A percentile compares a stretch with the other conserved stretches of the same genome.
These are phyloP conservation scores for Neocloeon triangulifer DNA, from an alignment of 1,140 invertebrate species.

Conservation along the genomic window DNA sequence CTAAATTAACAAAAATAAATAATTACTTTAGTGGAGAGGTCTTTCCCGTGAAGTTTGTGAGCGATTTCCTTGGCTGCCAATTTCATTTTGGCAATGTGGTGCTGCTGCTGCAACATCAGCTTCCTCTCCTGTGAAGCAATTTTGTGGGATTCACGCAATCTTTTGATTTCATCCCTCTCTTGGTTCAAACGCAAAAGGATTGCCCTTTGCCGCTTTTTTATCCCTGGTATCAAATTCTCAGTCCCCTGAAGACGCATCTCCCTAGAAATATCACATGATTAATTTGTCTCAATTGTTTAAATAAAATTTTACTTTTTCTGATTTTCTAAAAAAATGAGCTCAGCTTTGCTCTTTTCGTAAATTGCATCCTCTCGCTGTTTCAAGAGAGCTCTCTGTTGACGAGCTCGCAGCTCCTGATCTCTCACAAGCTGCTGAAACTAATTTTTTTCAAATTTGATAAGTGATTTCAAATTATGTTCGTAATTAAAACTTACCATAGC, in stretches of 20 bases:
- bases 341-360: conserved; percentile 29
- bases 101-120: conserved; percentile 15
- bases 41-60: conserved; percentile 1
- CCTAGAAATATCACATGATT: neutral
- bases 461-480: neutral
- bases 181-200: conserved; percentile 22
- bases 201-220: conserved; percentile 27
- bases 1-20: too few species aligned
- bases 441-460: conserved; percentile 2
- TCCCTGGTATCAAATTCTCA: conserved; percentile 21
- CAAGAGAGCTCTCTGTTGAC: conserved; percentile 24
- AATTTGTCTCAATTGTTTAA: neutral
- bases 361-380: conserved; percentile 28
- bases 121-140: conserved; percentile 16
- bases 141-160: conserved; percentile 20
- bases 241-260: conserved; percentile 21
- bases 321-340: conserved; percentile 27
- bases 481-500: neutral
- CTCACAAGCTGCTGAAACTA: conserved; percentile 21
- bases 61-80: neutral
- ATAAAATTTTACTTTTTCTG: conserved; percentile 15
- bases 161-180: conserved; percentile 28
- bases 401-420: conserved; percentile 20
- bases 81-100: conserved; percentile 6
- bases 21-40: conserved; percentile 2